A percentile compares a stretch with the other conserved stretches of the same genome.
These are phyloP conservation scores for Aurelia aurita DNA, from an alignment of 30 jellyfish, hydroid and myxozoan species.

Conservation along the genomic window DNA sequence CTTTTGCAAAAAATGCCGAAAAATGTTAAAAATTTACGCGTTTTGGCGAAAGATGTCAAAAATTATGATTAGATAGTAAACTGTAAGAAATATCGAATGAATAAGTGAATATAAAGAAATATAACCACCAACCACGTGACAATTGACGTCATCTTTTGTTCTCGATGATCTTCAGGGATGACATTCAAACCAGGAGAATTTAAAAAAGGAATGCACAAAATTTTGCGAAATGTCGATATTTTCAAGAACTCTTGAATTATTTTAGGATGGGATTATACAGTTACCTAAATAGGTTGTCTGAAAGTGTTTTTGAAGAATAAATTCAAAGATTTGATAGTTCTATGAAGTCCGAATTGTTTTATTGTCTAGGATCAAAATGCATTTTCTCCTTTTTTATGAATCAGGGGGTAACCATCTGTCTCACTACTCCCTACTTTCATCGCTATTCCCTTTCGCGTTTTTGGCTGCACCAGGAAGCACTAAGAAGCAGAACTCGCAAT, in stretches of 20 bases:
- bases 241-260: background rate
- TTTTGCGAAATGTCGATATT: background rate
- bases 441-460: conserved; percentile 42
- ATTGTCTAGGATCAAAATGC: conserved; percentile 24
- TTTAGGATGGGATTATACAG: too few species aligned
- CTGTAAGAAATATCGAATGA: too few species aligned
- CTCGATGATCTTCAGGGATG: conserved; percentile 64
- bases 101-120: too few species aligned
- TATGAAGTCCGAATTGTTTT: background rate
- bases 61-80: too few species aligned
- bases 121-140: conserved; percentile 53
- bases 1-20: too few species aligned
- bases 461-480: conserved; percentile 40
- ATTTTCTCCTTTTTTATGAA: conserved; percentile 33
- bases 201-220: background rate
- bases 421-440: conserved; percentile 50
- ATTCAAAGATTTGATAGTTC: background rate
- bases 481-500: background rate
- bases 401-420: conserved; percentile 77
- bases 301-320: too few species aligned
- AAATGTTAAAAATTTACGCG: too few species aligned
- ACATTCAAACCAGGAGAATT: conserved; percentile 31
- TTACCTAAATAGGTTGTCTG: too few species aligned
- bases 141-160: conserved; percentile 44
- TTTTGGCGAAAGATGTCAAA: too few species aligned